Evolutionary conservation across 2,888 invertebrate species (phyloP), one percentile per base, ranked within the genome.

Genomic region (Cephus pygmeus): DNA sequence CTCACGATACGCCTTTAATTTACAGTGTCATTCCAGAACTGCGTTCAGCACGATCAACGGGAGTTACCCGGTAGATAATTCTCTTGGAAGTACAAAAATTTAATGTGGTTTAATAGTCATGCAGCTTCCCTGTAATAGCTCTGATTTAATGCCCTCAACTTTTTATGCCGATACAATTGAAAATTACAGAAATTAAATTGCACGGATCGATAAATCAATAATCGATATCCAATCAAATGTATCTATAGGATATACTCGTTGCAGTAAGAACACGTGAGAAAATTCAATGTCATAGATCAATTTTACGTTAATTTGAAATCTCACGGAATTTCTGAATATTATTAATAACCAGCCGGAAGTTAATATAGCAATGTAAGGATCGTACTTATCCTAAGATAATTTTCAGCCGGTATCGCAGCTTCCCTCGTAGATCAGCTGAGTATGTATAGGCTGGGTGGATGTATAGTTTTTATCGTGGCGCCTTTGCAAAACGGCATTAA

Each of bases 401-500:
- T 56, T 56, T 56, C 56, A 56, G 56, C 56, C 9, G 23, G 23
- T 56, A 56, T 56, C 56, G 56, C 23, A 56, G 56, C 56, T 9
- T 56, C 56, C 9, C 56, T 56, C 56, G 23, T 56, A 56, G 56
- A 56, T 56, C 56, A 56, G 56, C 23, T 56, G 56, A 56, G 9
- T 9, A 56, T 1, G 56, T 23, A 56, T 23, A 56, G 9, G 56
- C 23, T 23, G 23, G 56, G 0, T 40, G 40, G 40, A 56, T 56
- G 56, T 56, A 56, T 9, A 23, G 56, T 56, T 56, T 56, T 56
- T 56, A 56, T 56, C 56, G 56, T 56, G 56, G 56, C 56, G 56
- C 23, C 56, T 56, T 56, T 71, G 71, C 34, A 81, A 84, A 81
- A 77, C 79, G 78, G 75, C 73, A 82, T 76, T 80, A 77, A 78